phyloP scores from a whole-genome alignment of 2,888 invertebrate species.

The Chaetogeoica ovagalla region DNA sequence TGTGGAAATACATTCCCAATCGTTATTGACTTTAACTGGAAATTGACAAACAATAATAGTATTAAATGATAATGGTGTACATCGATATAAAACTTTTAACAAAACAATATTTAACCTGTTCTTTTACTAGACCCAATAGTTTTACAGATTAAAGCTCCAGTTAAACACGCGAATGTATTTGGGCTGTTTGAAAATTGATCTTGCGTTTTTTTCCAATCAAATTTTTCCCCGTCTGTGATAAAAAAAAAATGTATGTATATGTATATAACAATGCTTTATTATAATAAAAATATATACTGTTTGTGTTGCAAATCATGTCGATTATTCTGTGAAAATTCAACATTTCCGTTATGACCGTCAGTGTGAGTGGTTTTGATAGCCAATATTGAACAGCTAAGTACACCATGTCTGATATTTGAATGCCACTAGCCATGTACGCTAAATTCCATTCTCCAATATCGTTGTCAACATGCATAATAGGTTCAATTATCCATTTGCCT shows the following conservation, averaged over 20 bases:
- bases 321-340: slow-evolving; percentile 70
- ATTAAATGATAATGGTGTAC: not conserved
- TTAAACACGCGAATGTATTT: slow-evolving; percentile 75
- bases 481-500: slow-evolving; percentile 61
- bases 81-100: not conserved
- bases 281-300: slow-evolving; percentile 60
- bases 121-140: slow-evolving; percentile 64
- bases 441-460: slow-evolving; percentile 60
- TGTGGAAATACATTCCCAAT: slow-evolving; percentile 54
- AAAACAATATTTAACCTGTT: slow-evolving; percentile 16
- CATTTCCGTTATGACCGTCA: slow-evolving; percentile 66
- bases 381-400: slow-evolving; percentile 73
- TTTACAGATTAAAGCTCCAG: slow-evolving; percentile 81
- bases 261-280: slow-evolving; percentile 5
- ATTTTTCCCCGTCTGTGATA: not conserved
- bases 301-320: slow-evolving; percentile 68
- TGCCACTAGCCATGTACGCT: slow-evolving; percentile 60
- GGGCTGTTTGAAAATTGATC: slow-evolving; percentile 54
- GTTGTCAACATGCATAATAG: slow-evolving; percentile 60
- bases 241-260: too few species aligned
- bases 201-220: slow-evolving; percentile 53
- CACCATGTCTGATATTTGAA: slow-evolving; percentile 70
- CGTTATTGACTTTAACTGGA: slow-evolving; percentile 45
- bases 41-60: not conserved
- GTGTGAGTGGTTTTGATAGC: slow-evolving; percentile 64